These are phyloP conservation scores for Avahi laniger DNA, from an alignment of 2,797 vertebrate genomes.

Conservation along the genomic window DNA sequence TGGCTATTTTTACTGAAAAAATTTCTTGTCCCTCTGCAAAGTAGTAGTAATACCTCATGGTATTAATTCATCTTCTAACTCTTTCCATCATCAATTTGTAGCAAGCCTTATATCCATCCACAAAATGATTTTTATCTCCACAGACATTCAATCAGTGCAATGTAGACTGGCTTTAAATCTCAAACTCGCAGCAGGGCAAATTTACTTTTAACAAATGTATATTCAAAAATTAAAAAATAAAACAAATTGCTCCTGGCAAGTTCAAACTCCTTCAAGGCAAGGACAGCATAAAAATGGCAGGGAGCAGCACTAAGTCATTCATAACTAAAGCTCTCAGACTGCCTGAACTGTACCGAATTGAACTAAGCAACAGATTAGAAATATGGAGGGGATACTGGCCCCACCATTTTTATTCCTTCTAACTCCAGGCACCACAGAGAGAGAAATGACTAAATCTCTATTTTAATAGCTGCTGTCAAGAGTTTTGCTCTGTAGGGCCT, in stretches of 20 bases:
- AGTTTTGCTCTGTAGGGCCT: conserved; percentile 83
- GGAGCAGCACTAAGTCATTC: conserved; percentile 67
- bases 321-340: conserved; percentile 56
- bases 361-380: conserved; percentile 67
- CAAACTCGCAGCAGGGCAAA: conserved; percentile 50
- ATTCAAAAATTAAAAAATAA: conserved; percentile 77
- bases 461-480: conserved; percentile 84
- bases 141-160: conserved; percentile 8
- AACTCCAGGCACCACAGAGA: conserved; percentile 70
- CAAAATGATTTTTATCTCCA: conserved; percentile 23
- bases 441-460: conserved; percentile 81
- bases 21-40: neutral
- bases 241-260: conserved; percentile 80
- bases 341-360: conserved; percentile 22
- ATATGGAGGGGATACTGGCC: conserved; percentile 64
- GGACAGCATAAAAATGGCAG: conserved; percentile 65
- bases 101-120: conserved; percentile 35
- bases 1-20: conserved; percentile 4
- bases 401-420: conserved; percentile 72
- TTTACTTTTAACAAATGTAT: conserved; percentile 75
- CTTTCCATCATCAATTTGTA: conserved; percentile 61
- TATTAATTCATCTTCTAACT: conserved; percentile 65
- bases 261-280: conserved; percentile 71
- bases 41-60: conserved; percentile 10
- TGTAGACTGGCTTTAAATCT: conserved; percentile 32